Evolutionary conservation across 2,888 invertebrate species (phyloP).

Genomic region (Eilema sororculum): DNA sequence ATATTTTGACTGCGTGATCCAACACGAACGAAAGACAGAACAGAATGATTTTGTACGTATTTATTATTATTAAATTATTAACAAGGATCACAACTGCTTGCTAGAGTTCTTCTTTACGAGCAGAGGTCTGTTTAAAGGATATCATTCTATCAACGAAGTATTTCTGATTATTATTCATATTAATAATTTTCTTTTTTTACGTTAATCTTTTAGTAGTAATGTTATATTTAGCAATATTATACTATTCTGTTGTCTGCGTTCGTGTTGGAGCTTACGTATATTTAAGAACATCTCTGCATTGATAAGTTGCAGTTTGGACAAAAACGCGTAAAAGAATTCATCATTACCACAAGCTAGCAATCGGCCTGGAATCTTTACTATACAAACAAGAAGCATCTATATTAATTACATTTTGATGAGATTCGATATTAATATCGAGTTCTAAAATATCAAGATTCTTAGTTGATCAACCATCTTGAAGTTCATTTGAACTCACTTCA

Average conservation of each 20-base stretch:
- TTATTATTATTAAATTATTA: not conserved
- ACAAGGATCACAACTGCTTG: not conserved
- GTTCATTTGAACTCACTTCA: not conserved
- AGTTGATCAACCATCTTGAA: not conserved
- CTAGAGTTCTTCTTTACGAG: too few species aligned
- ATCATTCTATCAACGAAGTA: not conserved
- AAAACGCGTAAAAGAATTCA: slow-evolving; percentile 40
- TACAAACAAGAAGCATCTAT: not conserved
- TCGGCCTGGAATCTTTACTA: slow-evolving; percentile 29
- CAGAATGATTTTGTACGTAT: not conserved
- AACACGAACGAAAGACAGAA: not conserved
- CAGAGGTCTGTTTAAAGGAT: not conserved
- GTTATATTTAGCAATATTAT: not conserved
- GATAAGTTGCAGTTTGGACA: slow-evolving; percentile 10
- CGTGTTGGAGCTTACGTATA: not conserved
- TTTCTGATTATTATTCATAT: not conserved
- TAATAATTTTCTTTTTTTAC: not conserved
- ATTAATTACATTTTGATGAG: slow-evolving; percentile 2
- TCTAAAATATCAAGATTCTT: not conserved
- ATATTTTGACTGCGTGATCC: not conserved
- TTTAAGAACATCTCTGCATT: slow-evolving; percentile 8
- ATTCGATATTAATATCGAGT: not conserved
- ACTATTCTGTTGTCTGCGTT: not conserved
- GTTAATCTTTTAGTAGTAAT: not conserved
- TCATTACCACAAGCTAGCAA: slow-evolving; percentile 40